Percentiles rank a stretch among this genome's conserved stretches.
Evolutionary conservation across 1,140 invertebrate species (phyloP).

Genomic region (Pteromalus puparum): DNA sequence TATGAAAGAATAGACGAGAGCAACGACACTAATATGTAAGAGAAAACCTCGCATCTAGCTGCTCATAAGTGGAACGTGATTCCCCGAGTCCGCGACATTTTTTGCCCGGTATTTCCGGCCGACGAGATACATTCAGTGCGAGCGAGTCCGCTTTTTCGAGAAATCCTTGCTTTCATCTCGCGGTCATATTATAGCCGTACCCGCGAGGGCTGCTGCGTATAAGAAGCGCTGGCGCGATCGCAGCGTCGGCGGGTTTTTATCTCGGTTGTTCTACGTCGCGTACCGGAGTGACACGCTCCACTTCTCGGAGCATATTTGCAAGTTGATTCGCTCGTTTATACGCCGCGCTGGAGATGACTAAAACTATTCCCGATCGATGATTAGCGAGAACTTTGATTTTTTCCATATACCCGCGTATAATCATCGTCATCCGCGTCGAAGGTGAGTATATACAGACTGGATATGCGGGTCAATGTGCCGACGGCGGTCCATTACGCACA

Average conservation of each 20-base stretch:
- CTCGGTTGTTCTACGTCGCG: not conserved
- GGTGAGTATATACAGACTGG: not conserved
- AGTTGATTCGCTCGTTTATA: not conserved
- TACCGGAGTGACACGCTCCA: not conserved
- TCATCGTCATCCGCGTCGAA: not conserved
- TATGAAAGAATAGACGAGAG: slow-evolving; percentile 21
- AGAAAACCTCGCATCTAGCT: not conserved
- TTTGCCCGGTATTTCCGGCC: slow-evolving; percentile 17
- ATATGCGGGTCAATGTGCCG: slow-evolving; percentile 52
- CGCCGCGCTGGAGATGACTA: not conserved
- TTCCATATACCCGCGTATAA: not conserved
- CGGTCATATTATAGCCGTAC: not conserved
- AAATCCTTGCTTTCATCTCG: slow-evolving; percentile 4
- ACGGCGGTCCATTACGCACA: slow-evolving; percentile 65
- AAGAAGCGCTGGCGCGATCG: not conserved
- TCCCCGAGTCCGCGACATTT: slow-evolving; percentile 10
- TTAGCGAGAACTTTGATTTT: not conserved
- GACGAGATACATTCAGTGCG: too few species aligned
- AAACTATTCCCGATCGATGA: not conserved
- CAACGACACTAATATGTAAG: slow-evolving; percentile 26
- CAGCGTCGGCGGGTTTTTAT: slow-evolving; percentile 35
- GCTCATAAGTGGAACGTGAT: slow-evolving; percentile 39
- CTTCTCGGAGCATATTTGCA: not conserved
- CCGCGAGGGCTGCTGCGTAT: not conserved
- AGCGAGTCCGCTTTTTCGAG: not conserved